phyloP scores from a whole-genome alignment of 2,113 vertebrate species.

The Isurus oxyrinchus region DNA sequence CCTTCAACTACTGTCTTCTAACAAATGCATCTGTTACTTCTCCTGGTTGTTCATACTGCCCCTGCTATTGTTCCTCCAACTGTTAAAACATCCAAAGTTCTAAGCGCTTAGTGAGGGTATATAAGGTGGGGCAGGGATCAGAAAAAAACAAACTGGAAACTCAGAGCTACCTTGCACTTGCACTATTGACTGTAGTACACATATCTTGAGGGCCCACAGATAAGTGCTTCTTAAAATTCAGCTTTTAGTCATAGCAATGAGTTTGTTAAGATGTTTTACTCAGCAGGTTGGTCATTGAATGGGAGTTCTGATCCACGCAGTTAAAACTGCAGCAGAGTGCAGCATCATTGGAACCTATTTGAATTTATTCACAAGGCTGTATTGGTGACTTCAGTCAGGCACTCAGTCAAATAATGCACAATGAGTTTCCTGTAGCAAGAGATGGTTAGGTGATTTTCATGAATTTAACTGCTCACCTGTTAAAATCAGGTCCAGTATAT shows the following conservation, averaged over 20 bases:
- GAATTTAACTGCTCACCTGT: neutral
- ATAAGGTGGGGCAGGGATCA: neutral
- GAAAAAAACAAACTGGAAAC: neutral
- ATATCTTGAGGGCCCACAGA: neutral
- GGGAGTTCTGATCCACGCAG: neutral
- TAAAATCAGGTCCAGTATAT: neutral
- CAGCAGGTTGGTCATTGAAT: neutral
- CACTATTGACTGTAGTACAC: neutral
- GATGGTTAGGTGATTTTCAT: neutral
- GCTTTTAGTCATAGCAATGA: neutral
- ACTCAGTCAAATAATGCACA: neutral
- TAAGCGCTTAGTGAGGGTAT: neutral
- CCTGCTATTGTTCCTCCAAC: neutral
- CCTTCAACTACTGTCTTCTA: neutral
- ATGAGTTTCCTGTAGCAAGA: neutral
- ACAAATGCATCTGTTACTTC: neutral
- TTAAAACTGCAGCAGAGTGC: neutral
- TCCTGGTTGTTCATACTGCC: neutral
- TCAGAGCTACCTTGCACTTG: neutral
- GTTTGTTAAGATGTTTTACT: neutral
- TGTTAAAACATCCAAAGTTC: neutral
- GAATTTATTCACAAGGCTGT: neutral
- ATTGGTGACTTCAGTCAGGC: neutral
- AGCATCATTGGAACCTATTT: neutral
- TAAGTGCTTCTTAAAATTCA: neutral